Conservation (phyloP, 2,797 vertebrate genomes). For the Manis crassicaudata region DNA sequence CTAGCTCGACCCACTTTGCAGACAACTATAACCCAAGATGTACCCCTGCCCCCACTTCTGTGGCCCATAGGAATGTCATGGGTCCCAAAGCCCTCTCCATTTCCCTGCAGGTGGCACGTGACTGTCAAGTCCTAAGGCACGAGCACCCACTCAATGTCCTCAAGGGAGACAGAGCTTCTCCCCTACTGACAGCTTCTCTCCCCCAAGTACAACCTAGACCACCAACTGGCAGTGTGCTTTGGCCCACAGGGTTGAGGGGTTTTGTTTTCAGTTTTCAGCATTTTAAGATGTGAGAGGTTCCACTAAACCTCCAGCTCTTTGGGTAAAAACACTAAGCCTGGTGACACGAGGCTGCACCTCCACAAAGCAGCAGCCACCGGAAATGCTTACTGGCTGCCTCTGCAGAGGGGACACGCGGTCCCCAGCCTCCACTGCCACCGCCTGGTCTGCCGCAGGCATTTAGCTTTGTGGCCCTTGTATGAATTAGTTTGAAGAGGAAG, state of each 20-base stretch:
- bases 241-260: neutral
- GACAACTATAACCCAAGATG: neutral
- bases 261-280: neutral
- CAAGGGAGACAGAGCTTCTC: neutral
- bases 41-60: neutral
- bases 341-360: neutral
- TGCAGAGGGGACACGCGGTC: neutral
- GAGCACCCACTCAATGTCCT: neutral
- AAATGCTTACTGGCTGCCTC: neutral
- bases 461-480: neutral
- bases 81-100: neutral
- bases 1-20: neutral
- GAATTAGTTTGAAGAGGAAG: neutral
- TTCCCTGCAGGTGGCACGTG: neutral
- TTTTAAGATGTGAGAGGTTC: neutral
- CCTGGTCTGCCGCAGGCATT: neutral
- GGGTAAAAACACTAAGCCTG: neutral
- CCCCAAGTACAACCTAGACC: neutral
- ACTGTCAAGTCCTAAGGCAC: neutral
- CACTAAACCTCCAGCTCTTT: neutral
- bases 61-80: accelerated
- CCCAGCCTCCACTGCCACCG: neutral
- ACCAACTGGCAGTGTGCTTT: too few relatives aligned
- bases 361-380: neutral
- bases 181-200: accelerated